Conservation (phyloP, 1,140 invertebrate genomes). For the Chironomus striatipennis region DNA sequence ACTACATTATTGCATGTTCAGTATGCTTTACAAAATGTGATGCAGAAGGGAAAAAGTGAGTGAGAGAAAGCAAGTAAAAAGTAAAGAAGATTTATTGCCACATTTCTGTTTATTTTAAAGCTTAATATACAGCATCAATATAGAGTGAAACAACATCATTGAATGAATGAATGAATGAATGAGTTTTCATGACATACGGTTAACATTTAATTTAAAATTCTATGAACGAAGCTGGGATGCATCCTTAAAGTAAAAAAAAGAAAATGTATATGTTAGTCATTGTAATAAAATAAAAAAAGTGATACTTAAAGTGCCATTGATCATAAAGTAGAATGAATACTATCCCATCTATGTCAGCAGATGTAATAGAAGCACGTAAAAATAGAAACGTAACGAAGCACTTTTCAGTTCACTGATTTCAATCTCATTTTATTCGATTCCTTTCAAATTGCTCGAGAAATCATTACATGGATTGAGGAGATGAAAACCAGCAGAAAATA, state of each 20-base stretch:
- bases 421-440: background rate
- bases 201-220: constrained; percentile 5
- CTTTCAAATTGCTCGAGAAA: background rate
- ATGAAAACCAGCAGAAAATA: too few species aligned
- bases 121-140: background rate
- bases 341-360: background rate
- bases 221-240: background rate
- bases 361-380: background rate
- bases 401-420: background rate
- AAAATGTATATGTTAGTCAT: background rate
- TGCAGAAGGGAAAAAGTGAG: too few species aligned
- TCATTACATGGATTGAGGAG: too few species aligned
- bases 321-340: background rate
- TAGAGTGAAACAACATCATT: background rate
- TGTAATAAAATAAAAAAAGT: background rate
- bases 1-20: too few species aligned
- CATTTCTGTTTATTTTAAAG: background rate
- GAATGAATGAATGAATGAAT: background rate
- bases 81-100: constrained; percentile 1
- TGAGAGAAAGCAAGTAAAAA: too few species aligned
- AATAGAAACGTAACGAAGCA: too few species aligned
- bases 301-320: constrained; percentile 1
- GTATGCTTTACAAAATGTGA: too few species aligned
- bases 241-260: background rate
- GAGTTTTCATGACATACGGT: background rate